Evolutionary conservation across 2,888 invertebrate genomes (phyloP).

Genomic region (Carabus problematicus): DNA sequence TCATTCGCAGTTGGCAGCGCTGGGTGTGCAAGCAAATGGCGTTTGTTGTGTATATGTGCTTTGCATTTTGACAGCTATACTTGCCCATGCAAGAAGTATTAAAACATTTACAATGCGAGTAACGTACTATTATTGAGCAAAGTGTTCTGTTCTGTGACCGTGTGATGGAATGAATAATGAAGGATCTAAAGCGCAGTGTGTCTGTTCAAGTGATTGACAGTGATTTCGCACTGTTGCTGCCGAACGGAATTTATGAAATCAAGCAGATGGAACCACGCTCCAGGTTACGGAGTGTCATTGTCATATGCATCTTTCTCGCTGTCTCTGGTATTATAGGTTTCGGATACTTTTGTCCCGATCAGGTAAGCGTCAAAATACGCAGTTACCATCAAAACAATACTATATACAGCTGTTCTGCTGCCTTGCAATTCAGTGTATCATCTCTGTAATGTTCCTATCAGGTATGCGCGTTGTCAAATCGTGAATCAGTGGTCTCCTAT

Average conservation of each 20-base stretch:
- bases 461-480: constrained; percentile 77
- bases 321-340: constrained; percentile 87
- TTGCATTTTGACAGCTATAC: constrained; percentile 14
- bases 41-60: constrained; percentile 29
- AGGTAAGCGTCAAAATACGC: constrained; percentile 63
- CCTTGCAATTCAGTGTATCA: too few relatives aligned
- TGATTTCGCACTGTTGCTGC: constrained; percentile 80
- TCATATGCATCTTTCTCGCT: constrained; percentile 82
- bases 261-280: constrained; percentile 85
- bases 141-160: neutral
- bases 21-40: constrained; percentile 36
- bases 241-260: constrained; percentile 80
- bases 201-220: constrained; percentile 82
- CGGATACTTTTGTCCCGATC: constrained; percentile 89
- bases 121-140: constrained; percentile 18
- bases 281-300: constrained; percentile 79
- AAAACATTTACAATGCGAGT: neutral
- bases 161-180: constrained; percentile 55
- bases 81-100: neutral
- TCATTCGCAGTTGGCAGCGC: constrained; percentile 17
- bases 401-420: too few relatives aligned
- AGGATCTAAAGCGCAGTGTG: constrained; percentile 64
- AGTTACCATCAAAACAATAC: too few relatives aligned
- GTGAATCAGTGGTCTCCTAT: constrained; percentile 59
- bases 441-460: too few relatives aligned